phyloP scores from a whole-genome alignment of 1,140 invertebrate species.

The Dreissena polymorpha region DNA sequence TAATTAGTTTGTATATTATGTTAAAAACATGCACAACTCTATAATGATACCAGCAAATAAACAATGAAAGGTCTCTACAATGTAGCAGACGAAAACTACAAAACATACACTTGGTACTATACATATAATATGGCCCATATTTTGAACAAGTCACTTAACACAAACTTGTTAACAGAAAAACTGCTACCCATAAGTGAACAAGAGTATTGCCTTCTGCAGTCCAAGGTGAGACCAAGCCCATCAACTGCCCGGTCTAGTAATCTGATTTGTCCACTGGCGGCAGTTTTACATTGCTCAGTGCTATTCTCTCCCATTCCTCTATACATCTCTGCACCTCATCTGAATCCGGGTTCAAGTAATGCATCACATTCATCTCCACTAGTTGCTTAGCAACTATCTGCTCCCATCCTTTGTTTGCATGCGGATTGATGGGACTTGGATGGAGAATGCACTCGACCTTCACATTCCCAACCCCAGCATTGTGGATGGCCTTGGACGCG shows the following conservation, averaged over 20 bases:
- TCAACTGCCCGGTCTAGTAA: neutral
- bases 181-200: too few relatives aligned
- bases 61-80: too few relatives aligned
- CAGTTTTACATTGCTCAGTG: constrained; percentile 42
- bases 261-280: constrained; percentile 23
- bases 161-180: too few relatives aligned
- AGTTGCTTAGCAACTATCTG: constrained; percentile 86
- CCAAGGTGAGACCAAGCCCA: too few relatives aligned
- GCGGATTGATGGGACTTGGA: constrained; percentile 90
- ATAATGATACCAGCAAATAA: too few relatives aligned
- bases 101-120: too few relatives aligned
- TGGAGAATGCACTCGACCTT: constrained; percentile 88
- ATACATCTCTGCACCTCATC: constrained; percentile 50
- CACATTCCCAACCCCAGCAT: constrained; percentile 79
- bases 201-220: too few relatives aligned
- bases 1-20: too few relatives aligned
- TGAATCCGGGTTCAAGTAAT: constrained; percentile 50
- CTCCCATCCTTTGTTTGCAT: constrained; percentile 89
- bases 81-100: too few relatives aligned
- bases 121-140: too few relatives aligned
- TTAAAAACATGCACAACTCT: too few relatives aligned
- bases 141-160: too few relatives aligned
- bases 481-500: constrained; percentile 83
- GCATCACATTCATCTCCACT: constrained; percentile 87
- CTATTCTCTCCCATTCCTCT: constrained; percentile 53